Evolutionary conservation across 2,888 invertebrate genomes (phyloP).

Genomic region (Strigamia transsilvanica): DNA sequence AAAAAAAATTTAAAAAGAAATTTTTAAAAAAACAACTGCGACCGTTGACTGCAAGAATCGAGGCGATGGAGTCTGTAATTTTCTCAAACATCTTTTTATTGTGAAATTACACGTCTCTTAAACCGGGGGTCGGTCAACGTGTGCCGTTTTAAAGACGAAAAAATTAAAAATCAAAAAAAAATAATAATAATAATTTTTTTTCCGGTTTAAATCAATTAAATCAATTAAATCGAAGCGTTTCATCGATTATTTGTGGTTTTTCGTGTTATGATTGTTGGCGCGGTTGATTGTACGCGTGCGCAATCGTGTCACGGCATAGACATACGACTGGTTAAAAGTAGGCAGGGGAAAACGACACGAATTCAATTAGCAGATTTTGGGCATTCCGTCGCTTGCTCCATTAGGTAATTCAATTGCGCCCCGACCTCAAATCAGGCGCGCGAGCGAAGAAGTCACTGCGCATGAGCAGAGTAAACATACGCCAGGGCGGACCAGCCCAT

Average conservation of each 20-base stretch:
- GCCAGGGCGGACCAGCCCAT: conserved; percentile 4
- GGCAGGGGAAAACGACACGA: conserved; percentile 50
- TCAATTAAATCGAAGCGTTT: no score
- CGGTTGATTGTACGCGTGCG: neutral
- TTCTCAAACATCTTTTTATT: conserved; percentile 38
- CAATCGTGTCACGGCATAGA: conserved; percentile 15
- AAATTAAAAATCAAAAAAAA: neutral
- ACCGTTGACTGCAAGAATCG: neutral
- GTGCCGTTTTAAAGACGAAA: neutral
- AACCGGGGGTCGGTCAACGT: neutral
- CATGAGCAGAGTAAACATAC: conserved; percentile 32
- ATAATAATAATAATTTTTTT: no score
- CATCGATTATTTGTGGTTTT: no score
- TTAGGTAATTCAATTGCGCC: conserved; percentile 52
- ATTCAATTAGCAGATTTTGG: conserved; percentile 51
- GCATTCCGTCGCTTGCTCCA: conserved; percentile 51
- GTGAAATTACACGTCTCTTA: conserved; percentile 8
- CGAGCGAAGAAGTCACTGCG: conserved; percentile 33
- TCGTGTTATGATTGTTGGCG: no score
- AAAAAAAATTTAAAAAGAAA: neutral
- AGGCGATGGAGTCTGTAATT: conserved; percentile 34
- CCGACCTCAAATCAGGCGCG: conserved; percentile 52
- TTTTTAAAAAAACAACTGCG: neutral
- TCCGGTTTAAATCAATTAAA: neutral
- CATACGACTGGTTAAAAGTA: conserved; percentile 44